These are phyloP conservation scores for Helostoma temminkii DNA, from an alignment of 2,797 vertebrate genomes.

Conservation along the genomic window DNA sequence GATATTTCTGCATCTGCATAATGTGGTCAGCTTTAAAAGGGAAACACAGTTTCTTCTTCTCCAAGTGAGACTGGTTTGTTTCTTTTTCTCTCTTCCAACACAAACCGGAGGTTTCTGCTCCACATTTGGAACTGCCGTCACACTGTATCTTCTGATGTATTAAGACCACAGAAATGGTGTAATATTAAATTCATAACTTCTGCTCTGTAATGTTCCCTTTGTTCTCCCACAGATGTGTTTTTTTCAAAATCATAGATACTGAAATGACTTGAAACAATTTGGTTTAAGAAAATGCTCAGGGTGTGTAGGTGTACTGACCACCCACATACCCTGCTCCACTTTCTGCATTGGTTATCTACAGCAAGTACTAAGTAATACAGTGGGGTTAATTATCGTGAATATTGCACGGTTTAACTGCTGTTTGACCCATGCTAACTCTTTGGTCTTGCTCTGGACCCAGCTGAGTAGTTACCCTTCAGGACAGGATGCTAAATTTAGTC, in stretches of 20 bases:
- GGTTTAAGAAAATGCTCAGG: too few relatives aligned
- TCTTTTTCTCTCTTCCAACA: constrained; percentile 62
- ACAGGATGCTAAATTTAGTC: constrained; percentile 64
- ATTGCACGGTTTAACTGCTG: constrained; percentile 27
- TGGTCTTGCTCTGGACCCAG: constrained; percentile 22
- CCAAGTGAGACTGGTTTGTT: constrained; percentile 57
- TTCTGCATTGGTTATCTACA: constrained; percentile 26
- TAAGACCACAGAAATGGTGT: constrained; percentile 18
- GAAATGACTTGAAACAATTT: constrained; percentile 31
- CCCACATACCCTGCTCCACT: constrained; percentile 8
- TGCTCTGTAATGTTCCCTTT: constrained; percentile 30
- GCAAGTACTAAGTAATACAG: constrained; percentile 25
- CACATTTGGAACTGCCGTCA: constrained; percentile 41
- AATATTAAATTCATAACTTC: constrained; percentile 32
- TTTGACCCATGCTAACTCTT: constrained; percentile 31
- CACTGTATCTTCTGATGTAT: constrained; percentile 28
- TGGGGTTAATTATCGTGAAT: constrained; percentile 38
- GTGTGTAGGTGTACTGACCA: constrained; percentile 37
- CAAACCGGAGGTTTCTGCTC: constrained; percentile 55
- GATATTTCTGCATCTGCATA: constrained; percentile 49
- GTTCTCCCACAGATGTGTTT: constrained; percentile 25
- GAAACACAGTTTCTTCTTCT: constrained; percentile 30
- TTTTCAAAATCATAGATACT: constrained; percentile 32
- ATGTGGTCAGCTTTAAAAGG: constrained; percentile 46
- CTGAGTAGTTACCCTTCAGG: constrained; percentile 36